Evolutionary conservation across 2,888 invertebrate genomes (phyloP).

Genomic region (Pilophorus perplexus): DNA sequence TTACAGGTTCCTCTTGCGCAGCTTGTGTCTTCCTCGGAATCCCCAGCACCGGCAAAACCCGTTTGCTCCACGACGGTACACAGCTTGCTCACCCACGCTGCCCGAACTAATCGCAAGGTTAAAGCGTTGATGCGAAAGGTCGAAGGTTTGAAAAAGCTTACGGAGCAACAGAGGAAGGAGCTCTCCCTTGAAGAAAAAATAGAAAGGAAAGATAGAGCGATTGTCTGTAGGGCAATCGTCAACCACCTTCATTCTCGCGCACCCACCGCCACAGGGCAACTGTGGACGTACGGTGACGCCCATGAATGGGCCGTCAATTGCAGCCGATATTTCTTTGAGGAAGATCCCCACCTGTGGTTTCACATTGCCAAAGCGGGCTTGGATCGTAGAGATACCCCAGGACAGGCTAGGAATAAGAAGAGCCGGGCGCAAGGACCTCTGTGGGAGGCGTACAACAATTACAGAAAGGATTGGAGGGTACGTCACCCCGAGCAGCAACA

Average conservation of each 20-base stretch:
- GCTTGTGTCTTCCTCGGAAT: neutral
- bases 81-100: neutral
- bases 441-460: neutral
- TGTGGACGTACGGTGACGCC: neutral
- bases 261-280: neutral
- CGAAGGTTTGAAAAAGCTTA: neutral
- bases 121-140: neutral
- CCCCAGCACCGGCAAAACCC: neutral
- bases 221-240: neutral
- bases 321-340: neutral
- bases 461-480: neutral
- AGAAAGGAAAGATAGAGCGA: neutral
- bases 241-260: neutral
- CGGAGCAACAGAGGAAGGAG: neutral
- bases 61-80: neutral
- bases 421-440: neutral
- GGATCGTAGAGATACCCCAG: neutral
- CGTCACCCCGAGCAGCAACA: neutral
- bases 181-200: neutral
- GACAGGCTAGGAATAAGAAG: neutral
- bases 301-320: neutral
- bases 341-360: neutral
- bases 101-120: neutral
- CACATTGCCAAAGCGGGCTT: neutral
- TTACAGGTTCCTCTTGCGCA: neutral